Conservation (phyloP, 2,113 vertebrate genomes). For the Poeciliopsis occidentalis region DNA sequence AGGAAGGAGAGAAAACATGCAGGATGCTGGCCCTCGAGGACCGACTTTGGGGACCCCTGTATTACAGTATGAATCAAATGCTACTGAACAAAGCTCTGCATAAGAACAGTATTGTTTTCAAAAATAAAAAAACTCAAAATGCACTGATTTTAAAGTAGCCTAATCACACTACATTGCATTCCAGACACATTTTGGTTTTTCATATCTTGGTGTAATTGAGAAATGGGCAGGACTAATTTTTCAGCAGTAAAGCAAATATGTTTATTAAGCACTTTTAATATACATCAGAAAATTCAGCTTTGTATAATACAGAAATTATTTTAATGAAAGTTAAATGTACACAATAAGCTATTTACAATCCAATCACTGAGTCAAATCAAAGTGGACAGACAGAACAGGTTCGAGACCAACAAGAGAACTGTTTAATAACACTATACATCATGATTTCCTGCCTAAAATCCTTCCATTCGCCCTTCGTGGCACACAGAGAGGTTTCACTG, state of each 20-base stretch:
- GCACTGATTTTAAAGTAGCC: no score
- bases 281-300: conserved; percentile 91
- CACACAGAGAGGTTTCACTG: conserved; percentile 48
- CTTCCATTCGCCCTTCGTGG: conserved; percentile 54
- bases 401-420: conserved; percentile 60
- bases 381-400: conserved; percentile 80
- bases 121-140: no score
- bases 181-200: no score
- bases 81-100: no score
- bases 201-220: not conserved
- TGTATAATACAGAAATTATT: conserved; percentile 97
- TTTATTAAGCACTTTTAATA: conserved; percentile 99
- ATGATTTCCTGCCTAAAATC: conserved; percentile 60
- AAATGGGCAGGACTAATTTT: conserved; percentile 9
- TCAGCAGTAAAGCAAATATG: conserved; percentile 99
- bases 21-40: no score
- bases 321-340: conserved; percentile 96
- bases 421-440: conserved; percentile 68
- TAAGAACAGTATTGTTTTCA: no score
- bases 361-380: conserved; percentile 82
- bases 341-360: conserved; percentile 95
- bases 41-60: no score
- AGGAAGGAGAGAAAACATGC: no score
- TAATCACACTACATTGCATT: no score
- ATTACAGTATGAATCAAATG: no score